Evolutionary conservation across 2,888 invertebrate genomes (phyloP).

Genomic region (Zygogramma bicolorata): DNA sequence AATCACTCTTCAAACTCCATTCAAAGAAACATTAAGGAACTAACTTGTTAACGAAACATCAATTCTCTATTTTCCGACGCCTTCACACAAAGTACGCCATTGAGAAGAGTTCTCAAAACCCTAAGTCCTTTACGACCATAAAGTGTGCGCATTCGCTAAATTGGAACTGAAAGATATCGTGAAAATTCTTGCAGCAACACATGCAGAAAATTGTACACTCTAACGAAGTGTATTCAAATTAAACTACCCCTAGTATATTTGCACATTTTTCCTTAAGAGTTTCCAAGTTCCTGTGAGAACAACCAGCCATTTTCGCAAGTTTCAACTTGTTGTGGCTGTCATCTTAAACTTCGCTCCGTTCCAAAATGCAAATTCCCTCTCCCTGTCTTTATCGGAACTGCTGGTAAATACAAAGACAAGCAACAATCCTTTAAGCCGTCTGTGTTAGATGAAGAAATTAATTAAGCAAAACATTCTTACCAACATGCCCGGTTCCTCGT

Average conservation of each 20-base stretch:
- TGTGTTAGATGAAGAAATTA: conserved; percentile 25
- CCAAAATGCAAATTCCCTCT: conserved; percentile 30
- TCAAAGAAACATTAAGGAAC: too few relatives aligned
- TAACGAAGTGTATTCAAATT: conserved; percentile 35
- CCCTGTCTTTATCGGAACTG: conserved; percentile 32
- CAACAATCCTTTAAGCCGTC: conserved; percentile 32
- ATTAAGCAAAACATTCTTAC: conserved; percentile 26
- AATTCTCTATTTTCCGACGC: too few relatives aligned
- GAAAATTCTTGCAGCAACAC: conserved; percentile 27
- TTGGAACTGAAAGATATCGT: conserved; percentile 22
- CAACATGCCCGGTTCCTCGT: background rate
- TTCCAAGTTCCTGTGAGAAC: conserved; percentile 21
- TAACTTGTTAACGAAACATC: too few relatives aligned
- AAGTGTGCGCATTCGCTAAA: conserved; percentile 23
- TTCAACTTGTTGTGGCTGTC: conserved; percentile 32
- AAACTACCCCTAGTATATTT: conserved; percentile 27
- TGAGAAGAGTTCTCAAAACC: background rate
- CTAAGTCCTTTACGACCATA: conserved; percentile 3
- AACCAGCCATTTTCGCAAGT: conserved; percentile 17
- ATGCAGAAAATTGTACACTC: conserved; percentile 31
- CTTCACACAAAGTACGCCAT: background rate
- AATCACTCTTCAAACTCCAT: too few relatives aligned
- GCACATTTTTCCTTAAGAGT: conserved; percentile 22
- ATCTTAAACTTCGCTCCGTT: conserved; percentile 33
- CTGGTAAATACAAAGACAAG: conserved; percentile 28